Conservation (phyloP, 2,888 invertebrate genomes). For the Aleiodes testaceus region DNA sequence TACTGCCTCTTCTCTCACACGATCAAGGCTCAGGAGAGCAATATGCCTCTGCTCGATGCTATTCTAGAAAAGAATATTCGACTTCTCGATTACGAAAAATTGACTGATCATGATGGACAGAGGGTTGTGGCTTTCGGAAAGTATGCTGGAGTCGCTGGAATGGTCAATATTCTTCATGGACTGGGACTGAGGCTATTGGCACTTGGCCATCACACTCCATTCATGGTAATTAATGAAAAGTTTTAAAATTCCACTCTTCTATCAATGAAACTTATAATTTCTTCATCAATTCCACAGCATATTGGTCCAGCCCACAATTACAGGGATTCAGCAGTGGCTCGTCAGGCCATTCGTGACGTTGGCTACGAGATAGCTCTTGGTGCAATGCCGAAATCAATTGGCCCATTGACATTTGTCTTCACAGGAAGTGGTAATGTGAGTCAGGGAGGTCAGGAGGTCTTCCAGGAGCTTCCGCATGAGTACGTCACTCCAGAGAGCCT, state of each 20-base stretch:
- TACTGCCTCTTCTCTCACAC: constrained; percentile 99
- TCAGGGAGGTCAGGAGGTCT: constrained; percentile 90
- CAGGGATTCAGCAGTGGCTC: constrained; percentile 96
- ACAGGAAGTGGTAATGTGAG: constrained; percentile 99
- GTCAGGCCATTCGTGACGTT: constrained; percentile 97
- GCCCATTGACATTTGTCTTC: constrained; percentile 97
- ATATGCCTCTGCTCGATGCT: constrained; percentile 97
- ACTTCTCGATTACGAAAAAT: constrained; percentile 96
- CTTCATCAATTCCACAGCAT: constrained; percentile 77
- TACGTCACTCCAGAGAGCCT: constrained; percentile 97
- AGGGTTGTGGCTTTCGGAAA: constrained; percentile 98
- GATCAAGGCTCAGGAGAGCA: constrained; percentile 98
- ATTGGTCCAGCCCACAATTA: constrained; percentile 99
- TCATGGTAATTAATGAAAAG: constrained; percentile 88
- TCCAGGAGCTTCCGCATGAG: constrained; percentile 97
- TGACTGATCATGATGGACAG: constrained; percentile 91
- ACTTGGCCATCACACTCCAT: constrained; percentile 98
- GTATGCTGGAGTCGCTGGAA: constrained; percentile 98
- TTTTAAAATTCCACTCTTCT: not conserved
- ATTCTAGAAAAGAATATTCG: constrained; percentile 97
- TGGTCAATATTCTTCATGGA: constrained; percentile 98
- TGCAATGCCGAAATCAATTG: constrained; percentile 98
- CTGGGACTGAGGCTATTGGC: constrained; percentile 94
- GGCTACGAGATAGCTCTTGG: constrained; percentile 97
- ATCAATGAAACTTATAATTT: constrained; percentile 2